Base-by-base conservation (phyloP, 2,113 vertebrate species). In the Dermatemys mawii region DNA sequence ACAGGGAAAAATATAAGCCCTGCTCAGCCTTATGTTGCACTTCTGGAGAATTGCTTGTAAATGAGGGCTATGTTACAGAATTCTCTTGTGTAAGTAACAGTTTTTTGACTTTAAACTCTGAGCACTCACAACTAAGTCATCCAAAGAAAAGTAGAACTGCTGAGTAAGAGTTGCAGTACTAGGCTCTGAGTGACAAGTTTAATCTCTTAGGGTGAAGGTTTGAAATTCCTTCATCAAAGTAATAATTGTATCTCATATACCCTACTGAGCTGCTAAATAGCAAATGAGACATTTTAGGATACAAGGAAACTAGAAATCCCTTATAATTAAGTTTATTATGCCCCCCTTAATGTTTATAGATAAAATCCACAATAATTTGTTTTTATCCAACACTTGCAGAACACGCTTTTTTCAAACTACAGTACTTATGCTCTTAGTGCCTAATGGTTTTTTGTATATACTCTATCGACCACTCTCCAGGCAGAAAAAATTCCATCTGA, bases 221-320 rank as follows among this genome's bases (percentile, higher is more conserved):
- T 92, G 95, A 96, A 96, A 97, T 97, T 95, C 96, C 90, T 97
- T 97, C 92, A 94, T 92, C 86, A 94, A 95, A 95, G 92, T 94
- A 96, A 88, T 96, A 96, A 95, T 97, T 94, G 88, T 97, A 93
- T 95, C 96, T 95, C 89, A 90, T 63, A 87, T 63, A 2, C 29
- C 95, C 95, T 38, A 67, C 91, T 93, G 84, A 84, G 96, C 82
- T 81, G 70, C 81, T 94, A 83, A 75, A 95, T 78, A 93, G 75
- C 60, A 92, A 97, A 94, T 14, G 49, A 80, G 84, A 83, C 55
- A 63, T 46, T 93, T 86, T 13, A 93, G 81, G 73, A 75, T 81
- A 90, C 85, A 84, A 90, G 80, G 83, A 95, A 88, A 53, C 19
- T 46, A 51, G 51, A 81, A 93, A 50, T 70, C 88, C 24, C 67